These are phyloP conservation scores for Clavelina lepadiformis DNA, from an alignment of 23 tunicate species.

Conservation along the genomic window DNA sequence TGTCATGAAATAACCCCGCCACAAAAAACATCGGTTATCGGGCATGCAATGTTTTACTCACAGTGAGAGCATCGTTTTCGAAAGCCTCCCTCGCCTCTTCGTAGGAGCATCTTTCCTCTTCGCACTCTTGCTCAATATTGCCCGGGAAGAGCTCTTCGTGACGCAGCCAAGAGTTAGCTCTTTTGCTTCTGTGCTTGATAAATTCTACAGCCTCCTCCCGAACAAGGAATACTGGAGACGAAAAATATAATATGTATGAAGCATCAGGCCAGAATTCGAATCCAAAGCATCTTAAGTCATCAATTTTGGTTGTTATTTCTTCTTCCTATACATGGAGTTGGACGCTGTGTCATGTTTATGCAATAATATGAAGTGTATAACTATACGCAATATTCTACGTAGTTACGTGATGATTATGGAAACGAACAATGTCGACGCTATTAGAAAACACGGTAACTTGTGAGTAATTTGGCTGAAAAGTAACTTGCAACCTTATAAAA, in stretches of 20 bases:
- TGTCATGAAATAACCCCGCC: too few relatives aligned
- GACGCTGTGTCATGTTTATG: too few relatives aligned
- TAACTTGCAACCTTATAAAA: too few relatives aligned
- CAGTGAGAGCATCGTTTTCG: conserved; percentile 43
- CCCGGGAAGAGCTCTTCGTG: conserved; percentile 42
- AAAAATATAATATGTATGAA: background rate
- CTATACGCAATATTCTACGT: background rate
- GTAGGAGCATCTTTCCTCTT: conserved; percentile 40
- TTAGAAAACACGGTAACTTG: too few relatives aligned
- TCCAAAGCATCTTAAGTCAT: too few relatives aligned
- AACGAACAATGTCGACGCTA: too few relatives aligned
- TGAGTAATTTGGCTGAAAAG: too few relatives aligned
- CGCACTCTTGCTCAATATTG: conserved; percentile 54
- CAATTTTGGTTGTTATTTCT: too few relatives aligned
- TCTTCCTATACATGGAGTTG: too few relatives aligned
- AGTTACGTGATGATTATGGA: too few relatives aligned
- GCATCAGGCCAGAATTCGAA: background rate
- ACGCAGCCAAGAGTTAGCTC: conserved; percentile 23
- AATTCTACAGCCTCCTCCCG: conserved; percentile 42
- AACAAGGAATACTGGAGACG: conserved; percentile 38
- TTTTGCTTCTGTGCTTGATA: conserved; percentile 31
- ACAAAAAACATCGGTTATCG: background rate
- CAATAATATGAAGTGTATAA: background rate
- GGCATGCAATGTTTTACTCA: too few relatives aligned
- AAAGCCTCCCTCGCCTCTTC: conserved; percentile 67